phyloP scores from a whole-genome alignment of 2,888 invertebrate genomes.

The Drosophila merina region DNA sequence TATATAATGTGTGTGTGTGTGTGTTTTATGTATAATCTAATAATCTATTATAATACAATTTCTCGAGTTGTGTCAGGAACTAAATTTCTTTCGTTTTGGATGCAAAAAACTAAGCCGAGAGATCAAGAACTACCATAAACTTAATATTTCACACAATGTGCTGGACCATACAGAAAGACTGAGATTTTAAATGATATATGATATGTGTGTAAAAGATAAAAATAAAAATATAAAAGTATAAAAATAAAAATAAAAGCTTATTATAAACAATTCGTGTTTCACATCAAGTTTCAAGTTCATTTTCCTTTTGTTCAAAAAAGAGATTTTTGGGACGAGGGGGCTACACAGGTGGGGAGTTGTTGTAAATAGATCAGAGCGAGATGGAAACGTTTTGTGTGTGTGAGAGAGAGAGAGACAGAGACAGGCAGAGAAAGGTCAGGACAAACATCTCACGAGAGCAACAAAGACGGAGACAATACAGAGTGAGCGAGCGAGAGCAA shows the following conservation, averaged over 20 bases:
- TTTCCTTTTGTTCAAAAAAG: constrained; percentile 9
- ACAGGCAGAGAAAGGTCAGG: constrained; percentile 22
- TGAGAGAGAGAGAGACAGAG: constrained; percentile 17
- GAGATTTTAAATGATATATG: constrained; percentile 9
- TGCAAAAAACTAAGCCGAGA: constrained; percentile 33
- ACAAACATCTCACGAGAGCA: constrained; percentile 28
- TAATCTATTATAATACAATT: constrained; percentile 27
- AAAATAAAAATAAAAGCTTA: constrained; percentile 1
- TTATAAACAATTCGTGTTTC: constrained; percentile 33
- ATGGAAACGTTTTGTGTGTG: constrained; percentile 16
- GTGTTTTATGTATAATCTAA: constrained; percentile 5
- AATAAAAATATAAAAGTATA: constrained; percentile 6
- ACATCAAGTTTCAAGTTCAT: constrained; percentile 35
- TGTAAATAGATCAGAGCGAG: constrained; percentile 37
- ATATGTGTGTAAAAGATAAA: constrained; percentile 26
- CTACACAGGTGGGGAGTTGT: constrained; percentile 1
- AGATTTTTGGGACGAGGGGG: neutral
- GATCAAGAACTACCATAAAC: constrained; percentile 29
- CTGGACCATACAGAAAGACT: constrained; percentile 32
- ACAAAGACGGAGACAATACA: constrained; percentile 32
- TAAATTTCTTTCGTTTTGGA: constrained; percentile 32
- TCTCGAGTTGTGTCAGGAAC: constrained; percentile 39
- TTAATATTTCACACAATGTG: constrained; percentile 29
- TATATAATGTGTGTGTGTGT: neutral
- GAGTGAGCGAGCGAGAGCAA: constrained; percentile 35